Evolutionary conservation across 2,888 invertebrate genomes (phyloP), one percentile per base, ranked within the genome.

Genomic region (Rhodophaea formosa): DNA sequence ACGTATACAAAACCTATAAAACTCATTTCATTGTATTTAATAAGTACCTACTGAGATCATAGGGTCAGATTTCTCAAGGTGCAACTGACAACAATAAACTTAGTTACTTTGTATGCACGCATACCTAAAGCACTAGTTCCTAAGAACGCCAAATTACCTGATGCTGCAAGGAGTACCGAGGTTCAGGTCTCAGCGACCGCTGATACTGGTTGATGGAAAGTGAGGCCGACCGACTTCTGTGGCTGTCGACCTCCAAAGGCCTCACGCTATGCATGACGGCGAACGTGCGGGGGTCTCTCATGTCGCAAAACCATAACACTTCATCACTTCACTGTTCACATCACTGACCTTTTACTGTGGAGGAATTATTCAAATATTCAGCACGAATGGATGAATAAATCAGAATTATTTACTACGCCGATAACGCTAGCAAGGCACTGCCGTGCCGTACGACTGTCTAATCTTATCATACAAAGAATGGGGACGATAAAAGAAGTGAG

Each of bases 391-490:
- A 23, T 2, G 23, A 23, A 29, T 32, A 12, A 32, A 45, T 45
- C 45, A 16, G 16, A 16, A 39, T 43, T 39, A 56, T 49, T 56
- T 49, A 49, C 30, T 43, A 23, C 15, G 23, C 39, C n/a, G 23
- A 23, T 23, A 23, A 23, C 12, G 55, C 15, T 32, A 16, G 39
- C n/a, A 70, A 63, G 59, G 79, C 74, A 74, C 70, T 61, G 62
- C 64, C 69, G 71, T 73, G 72, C 82, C 88, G 82, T 87, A 88
- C 88, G 88, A 89, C 86, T 75, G 63, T 75, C 64, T 84, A 82
- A 88, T 88, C 88, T 89, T 88, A 89, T 89, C 89, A 70, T 69
- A 60, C 67, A 76, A 80, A 82, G 81, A 86, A 82, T 77, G 75
- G 69, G 77, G 71, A 73, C 78, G 87, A 87, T 87, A 88, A 88